Evolutionary conservation across 2,113 vertebrate species (phyloP).

Genomic region (Nettapus auritus): DNA sequence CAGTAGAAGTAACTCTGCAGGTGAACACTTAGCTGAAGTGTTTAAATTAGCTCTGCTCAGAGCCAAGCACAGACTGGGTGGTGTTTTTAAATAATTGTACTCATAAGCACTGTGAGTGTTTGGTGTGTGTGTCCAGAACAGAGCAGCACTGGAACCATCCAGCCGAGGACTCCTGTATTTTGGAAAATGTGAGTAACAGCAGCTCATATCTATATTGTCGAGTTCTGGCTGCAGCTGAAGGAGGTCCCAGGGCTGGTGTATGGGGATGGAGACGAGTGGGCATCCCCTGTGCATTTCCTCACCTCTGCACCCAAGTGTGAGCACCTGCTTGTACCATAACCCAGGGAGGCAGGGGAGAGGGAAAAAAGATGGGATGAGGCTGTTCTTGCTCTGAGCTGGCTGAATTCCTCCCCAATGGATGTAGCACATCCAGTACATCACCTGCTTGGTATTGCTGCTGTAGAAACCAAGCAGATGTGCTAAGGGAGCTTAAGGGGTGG

Average conservation of each 20-base stretch:
- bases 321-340: not conserved
- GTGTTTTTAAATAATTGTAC: not conserved
- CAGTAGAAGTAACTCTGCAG: not conserved
- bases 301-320: not conserved
- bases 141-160: not conserved
- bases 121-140: not conserved
- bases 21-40: not conserved
- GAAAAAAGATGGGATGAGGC: not conserved
- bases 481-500: not conserved
- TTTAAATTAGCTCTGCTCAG: not conserved
- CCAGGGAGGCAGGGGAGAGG: accelerated
- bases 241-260: not conserved
- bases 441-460: not conserved
- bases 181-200: not conserved
- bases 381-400: not conserved
- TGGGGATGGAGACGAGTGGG: not conserved
- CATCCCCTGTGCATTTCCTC: not conserved
- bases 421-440: not conserved
- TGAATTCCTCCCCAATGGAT: not conserved
- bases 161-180: not conserved
- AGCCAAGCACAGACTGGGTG: not conserved
- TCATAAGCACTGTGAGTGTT: not conserved
- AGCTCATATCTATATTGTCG: no score
- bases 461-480: accelerated
- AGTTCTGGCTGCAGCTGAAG: not conserved